phyloP scores from a whole-genome alignment of 2,113 vertebrate species.

The Numida meleagris region DNA sequence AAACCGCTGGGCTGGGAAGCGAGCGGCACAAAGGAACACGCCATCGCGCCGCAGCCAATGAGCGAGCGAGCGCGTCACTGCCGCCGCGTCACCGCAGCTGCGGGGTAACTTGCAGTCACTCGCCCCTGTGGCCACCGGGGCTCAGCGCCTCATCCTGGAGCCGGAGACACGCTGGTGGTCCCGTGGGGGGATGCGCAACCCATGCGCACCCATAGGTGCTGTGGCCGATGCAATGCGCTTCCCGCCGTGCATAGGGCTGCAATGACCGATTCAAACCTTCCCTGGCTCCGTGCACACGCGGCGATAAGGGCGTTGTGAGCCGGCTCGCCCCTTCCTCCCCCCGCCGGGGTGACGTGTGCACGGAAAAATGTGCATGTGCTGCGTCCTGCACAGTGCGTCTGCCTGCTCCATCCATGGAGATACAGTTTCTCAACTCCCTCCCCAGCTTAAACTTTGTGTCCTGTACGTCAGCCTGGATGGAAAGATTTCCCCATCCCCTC shows the following conservation, averaged over 20 bases:
- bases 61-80: neutral
- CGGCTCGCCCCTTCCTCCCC: neutral
- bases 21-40: conserved; percentile 71
- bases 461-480: neutral
- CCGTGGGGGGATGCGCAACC: rapidly evolving
- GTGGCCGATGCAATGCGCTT: neutral
- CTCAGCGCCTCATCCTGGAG: neutral
- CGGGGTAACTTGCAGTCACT: conserved; percentile 68
- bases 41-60: conserved; percentile 77
- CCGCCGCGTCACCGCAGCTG: neutral
- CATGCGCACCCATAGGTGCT: too few species aligned
- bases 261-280: neutral
- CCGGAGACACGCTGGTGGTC: rapidly evolving
- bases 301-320: neutral
- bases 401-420: neutral
- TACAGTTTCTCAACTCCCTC: rapidly evolving
- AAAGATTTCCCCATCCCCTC: neutral
- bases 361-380: conserved; percentile 9
- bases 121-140: rapidly evolving
- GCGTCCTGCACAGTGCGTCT: neutral
- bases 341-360: neutral
- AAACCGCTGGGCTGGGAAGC: neutral
- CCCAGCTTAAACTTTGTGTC: neutral
- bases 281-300: neutral
- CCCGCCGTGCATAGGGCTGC: rapidly evolving